Evolutionary conservation across 2,888 invertebrate species (phyloP).

Genomic region (Drosophila borborema): DNA sequence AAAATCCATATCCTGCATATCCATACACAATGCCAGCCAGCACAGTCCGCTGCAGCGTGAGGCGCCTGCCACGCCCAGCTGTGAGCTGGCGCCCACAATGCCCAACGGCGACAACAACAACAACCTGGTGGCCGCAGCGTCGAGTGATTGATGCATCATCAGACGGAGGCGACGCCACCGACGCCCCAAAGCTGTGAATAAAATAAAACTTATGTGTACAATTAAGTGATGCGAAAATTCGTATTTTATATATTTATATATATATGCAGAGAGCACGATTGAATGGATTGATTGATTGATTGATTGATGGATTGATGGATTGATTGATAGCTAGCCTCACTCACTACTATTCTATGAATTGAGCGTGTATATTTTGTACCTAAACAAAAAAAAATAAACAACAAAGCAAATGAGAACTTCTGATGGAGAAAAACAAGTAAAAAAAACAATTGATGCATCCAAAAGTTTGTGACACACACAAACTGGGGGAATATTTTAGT

Average conservation of each 20-base stretch:
- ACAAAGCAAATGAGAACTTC: slow-evolving; percentile 2
- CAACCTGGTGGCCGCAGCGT: slow-evolving; percentile 42
- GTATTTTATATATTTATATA: slow-evolving; percentile 49
- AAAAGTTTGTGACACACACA: slow-evolving; percentile 19
- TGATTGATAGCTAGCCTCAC: slow-evolving; percentile 7
- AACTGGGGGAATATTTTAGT: slow-evolving; percentile 44
- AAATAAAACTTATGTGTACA: slow-evolving; percentile 49
- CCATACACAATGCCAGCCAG: slow-evolving; percentile 68
- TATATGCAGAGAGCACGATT: slow-evolving; percentile 20
- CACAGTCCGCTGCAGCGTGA: slow-evolving; percentile 57
- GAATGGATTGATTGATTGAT: slow-evolving; percentile 13
- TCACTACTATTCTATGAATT: slow-evolving; percentile 7
- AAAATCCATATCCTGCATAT: slow-evolving; percentile 82
- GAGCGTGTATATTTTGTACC: slow-evolving; percentile 59
- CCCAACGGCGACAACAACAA: slow-evolving; percentile 41
- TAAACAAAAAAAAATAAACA: slow-evolving; percentile 14
- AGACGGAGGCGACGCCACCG: slow-evolving; percentile 30
- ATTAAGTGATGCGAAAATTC: slow-evolving; percentile 48
- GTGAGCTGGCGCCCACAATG: slow-evolving; percentile 48
- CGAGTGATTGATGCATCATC: slow-evolving; percentile 57
- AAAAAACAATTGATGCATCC: slow-evolving; percentile 19
- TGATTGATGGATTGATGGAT: neutral
- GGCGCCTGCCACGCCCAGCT: slow-evolving; percentile 67
- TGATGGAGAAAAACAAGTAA: neutral
- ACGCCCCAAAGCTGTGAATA: slow-evolving; percentile 68